These are phyloP conservation scores for Arrhopalites spinosus DNA, from an alignment of 2,888 invertebrate species.

Conservation along the genomic window DNA sequence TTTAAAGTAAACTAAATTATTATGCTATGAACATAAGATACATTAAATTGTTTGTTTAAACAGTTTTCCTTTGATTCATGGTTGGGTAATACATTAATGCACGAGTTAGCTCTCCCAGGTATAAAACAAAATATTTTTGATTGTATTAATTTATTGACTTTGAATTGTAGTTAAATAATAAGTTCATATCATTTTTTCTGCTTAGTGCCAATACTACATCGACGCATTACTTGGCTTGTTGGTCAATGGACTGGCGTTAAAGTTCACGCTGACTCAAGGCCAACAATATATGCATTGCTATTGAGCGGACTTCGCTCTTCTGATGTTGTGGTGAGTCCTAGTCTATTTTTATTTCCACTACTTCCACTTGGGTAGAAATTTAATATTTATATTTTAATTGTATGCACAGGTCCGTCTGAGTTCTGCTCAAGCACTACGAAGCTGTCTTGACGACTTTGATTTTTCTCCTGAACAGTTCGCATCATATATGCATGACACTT, in stretches of 20 bases:
- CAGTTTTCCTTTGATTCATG: constrained; percentile 90
- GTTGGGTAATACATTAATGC: constrained; percentile 80
- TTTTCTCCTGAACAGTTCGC: constrained; percentile 85
- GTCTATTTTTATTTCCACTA: not conserved
- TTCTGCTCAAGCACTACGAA: constrained; percentile 81
- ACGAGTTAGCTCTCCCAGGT: constrained; percentile 69
- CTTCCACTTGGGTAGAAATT: not conserved
- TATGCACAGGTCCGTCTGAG: constrained; percentile 72
- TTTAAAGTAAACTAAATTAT: too few species aligned
- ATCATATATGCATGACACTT: constrained; percentile 78
- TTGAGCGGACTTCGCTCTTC: constrained; percentile 72
- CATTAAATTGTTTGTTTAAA: constrained; percentile 49
- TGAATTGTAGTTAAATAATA: too few species aligned
- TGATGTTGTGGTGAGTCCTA: constrained; percentile 76
- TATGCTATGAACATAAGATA: too few species aligned
- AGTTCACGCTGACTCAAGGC: constrained; percentile 72
- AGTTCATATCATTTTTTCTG: not conserved
- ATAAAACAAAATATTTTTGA: too few species aligned
- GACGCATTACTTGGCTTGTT: constrained; percentile 83
- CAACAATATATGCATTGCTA: constrained; percentile 78
- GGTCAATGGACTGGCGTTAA: constrained; percentile 77
- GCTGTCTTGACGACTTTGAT: constrained; percentile 88
- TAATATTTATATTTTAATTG: constrained; percentile 14
- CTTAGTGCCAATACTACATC: constrained; percentile 78
- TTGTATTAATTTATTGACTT: too few species aligned